These are phyloP conservation scores for Arrhamphus sclerolepis DNA, from an alignment of 2,797 vertebrate species.

Conservation along the genomic window DNA sequence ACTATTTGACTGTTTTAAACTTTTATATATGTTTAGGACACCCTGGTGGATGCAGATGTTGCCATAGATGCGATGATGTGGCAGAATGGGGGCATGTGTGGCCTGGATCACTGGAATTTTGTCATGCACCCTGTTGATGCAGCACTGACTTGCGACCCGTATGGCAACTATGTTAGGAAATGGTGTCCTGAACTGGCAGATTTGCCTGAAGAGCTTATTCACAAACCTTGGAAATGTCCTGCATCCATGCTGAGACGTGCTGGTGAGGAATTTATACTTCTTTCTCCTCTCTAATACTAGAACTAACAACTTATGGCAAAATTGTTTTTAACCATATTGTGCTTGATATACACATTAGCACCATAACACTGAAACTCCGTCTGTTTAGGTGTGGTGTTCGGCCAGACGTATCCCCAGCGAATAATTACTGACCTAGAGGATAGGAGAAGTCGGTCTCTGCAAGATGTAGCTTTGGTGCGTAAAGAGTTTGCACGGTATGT, in stretches of 20 bases:
- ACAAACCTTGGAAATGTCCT: conserved; percentile 80
- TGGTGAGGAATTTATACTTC: conserved; percentile 51
- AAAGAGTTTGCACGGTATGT: conserved; percentile 68
- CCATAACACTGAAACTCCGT: not conserved
- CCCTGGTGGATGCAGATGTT: conserved; percentile 80
- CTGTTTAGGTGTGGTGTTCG: conserved; percentile 67
- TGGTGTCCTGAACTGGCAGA: conserved; percentile 80
- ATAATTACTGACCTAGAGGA: conserved; percentile 74
- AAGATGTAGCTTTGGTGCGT: conserved; percentile 71
- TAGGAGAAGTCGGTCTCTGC: conserved; percentile 69
- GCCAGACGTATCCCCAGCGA: conserved; percentile 69
- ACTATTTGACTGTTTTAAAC: not conserved
- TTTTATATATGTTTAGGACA: conserved; percentile 66
- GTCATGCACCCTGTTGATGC: conserved; percentile 81
- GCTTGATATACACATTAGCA: too few species aligned
- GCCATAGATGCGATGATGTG: conserved; percentile 84
- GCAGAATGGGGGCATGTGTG: conserved; percentile 83
- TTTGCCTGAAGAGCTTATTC: conserved; percentile 78
- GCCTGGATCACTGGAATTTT: conserved; percentile 83
- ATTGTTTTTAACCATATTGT: too few species aligned
- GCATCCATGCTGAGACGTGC: conserved; percentile 69
- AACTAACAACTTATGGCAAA: too few species aligned
- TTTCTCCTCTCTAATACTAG: too few species aligned
- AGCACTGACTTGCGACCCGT: conserved; percentile 79
- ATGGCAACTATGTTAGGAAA: conserved; percentile 69